These are phyloP conservation scores for Drosophila aff. DNA, from an alignment of 1,140 invertebrate species.

Conservation along the genomic window DNA sequence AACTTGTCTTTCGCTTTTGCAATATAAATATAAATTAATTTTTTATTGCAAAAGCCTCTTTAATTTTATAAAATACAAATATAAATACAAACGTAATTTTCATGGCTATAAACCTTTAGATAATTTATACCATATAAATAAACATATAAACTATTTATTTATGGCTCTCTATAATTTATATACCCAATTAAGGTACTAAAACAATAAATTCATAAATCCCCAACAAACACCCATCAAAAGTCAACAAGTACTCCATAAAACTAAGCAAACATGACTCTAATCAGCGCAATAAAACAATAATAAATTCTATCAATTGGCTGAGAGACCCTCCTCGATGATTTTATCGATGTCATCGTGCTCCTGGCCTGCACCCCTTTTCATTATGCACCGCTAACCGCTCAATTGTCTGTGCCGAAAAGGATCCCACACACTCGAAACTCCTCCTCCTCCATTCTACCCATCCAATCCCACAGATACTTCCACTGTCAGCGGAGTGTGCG, in stretches of 20 bases:
- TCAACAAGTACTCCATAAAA: constrained; percentile 1
- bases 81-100: background rate
- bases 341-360: constrained; percentile 37
- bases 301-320: constrained; percentile 44
- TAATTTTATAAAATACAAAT: background rate
- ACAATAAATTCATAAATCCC: background rate
- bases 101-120: too few species aligned
- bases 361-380: constrained; percentile 22
- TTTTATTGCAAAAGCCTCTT: background rate
- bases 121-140: background rate
- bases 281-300: constrained; percentile 31
- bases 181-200: background rate
- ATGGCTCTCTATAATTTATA: background rate
- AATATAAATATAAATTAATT: too few species aligned
- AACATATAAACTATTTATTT: background rate
- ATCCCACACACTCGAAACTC: constrained; percentile 49
- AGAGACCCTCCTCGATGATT: constrained; percentile 19
- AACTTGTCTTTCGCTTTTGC: too few species aligned
- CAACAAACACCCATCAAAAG: background rate
- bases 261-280: constrained; percentile 14
- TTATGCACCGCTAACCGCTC: constrained; percentile 54
- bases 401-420: constrained; percentile 56
- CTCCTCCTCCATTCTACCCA: background rate
- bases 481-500: constrained; percentile 72
- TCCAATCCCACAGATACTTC: constrained; percentile 12